A percentile compares a stretch with the other conserved stretches of the same genome.
Conservation (phyloP, 2,113 vertebrate genomes). For the Nettapus auritus region DNA sequence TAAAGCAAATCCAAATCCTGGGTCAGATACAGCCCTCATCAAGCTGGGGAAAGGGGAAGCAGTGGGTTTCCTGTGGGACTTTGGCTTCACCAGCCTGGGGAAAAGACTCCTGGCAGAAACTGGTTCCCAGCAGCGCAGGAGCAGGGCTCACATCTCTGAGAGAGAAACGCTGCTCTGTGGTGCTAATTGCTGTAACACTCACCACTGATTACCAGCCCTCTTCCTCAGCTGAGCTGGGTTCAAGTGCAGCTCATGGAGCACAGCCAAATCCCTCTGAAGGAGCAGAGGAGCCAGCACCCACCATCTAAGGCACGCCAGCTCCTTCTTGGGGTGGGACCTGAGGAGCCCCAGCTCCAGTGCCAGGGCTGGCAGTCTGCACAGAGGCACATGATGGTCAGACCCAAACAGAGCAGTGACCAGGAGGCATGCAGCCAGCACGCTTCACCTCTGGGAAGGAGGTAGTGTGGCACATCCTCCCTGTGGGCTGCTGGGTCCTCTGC, state of each 20-base stretch:
- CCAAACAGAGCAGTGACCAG: too few relatives aligned
- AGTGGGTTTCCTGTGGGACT: fast-evolving
- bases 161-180: not conserved
- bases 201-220: not conserved
- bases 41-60: not conserved
- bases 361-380: not conserved
- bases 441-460: too few relatives aligned
- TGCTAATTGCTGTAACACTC: not conserved
- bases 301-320: not conserved
- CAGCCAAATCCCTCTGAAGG: not conserved
- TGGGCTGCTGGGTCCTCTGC: too few relatives aligned
- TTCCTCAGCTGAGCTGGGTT: not conserved
- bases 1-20: not conserved
- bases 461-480: too few relatives aligned
- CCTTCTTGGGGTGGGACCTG: not conserved
- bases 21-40: not conserved
- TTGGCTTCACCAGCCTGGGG: not conserved
- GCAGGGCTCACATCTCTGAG: not conserved
- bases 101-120: not conserved
- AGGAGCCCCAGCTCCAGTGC: not conserved
- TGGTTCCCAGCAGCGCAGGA: not conserved
- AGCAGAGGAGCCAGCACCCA: fast-evolving
- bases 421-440: too few relatives aligned
- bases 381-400: too few relatives aligned
- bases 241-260: not conserved